These are phyloP conservation scores for Stegastes partitus DNA, from an alignment of 2,113 vertebrate genomes.

Conservation along the genomic window DNA sequence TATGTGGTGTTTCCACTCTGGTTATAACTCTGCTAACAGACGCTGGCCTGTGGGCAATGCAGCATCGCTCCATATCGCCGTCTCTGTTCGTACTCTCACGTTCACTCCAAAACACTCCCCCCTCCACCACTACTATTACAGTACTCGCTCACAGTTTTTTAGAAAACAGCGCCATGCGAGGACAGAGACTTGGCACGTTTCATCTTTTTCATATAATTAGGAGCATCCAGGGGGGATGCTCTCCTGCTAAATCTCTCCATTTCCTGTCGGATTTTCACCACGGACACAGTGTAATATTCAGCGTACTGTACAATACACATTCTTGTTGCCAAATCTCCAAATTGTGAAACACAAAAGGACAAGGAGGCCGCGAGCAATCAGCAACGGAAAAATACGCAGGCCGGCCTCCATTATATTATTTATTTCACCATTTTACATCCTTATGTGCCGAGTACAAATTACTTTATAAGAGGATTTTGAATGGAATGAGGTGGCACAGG, in stretches of 20 bases:
- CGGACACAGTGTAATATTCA: constrained; percentile 32
- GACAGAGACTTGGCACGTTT: constrained; percentile 30
- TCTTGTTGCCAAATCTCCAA: constrained; percentile 29
- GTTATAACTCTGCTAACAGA: constrained; percentile 56
- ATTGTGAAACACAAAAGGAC: constrained; percentile 38
- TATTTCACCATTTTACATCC: constrained; percentile 40
- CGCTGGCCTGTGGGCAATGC: constrained; percentile 55
- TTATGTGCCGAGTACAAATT: constrained; percentile 47
- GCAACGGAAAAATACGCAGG: constrained; percentile 10
- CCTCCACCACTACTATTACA: not conserved
- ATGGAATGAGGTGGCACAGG: constrained; percentile 46
- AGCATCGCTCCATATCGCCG: constrained; percentile 32
- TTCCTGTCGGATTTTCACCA: constrained; percentile 44
- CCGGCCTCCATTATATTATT: constrained; percentile 42
- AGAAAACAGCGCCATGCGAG: not conserved
- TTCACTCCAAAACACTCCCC: constrained; percentile 14
- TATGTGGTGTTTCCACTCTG: constrained; percentile 44
- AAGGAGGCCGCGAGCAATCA: constrained; percentile 36
- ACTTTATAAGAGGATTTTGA: constrained; percentile 57
- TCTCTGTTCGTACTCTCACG: constrained; percentile 19
- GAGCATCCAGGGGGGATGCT: constrained; percentile 40
- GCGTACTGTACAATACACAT: constrained; percentile 17
- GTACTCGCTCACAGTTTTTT: constrained; percentile 14
- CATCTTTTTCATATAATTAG: constrained; percentile 45
- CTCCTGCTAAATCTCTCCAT: constrained; percentile 41